Evolutionary conservation across 2,888 invertebrate species (phyloP), one percentile per base, ranked within the genome.

Genomic region (Drosophila nr. medialis): DNA sequence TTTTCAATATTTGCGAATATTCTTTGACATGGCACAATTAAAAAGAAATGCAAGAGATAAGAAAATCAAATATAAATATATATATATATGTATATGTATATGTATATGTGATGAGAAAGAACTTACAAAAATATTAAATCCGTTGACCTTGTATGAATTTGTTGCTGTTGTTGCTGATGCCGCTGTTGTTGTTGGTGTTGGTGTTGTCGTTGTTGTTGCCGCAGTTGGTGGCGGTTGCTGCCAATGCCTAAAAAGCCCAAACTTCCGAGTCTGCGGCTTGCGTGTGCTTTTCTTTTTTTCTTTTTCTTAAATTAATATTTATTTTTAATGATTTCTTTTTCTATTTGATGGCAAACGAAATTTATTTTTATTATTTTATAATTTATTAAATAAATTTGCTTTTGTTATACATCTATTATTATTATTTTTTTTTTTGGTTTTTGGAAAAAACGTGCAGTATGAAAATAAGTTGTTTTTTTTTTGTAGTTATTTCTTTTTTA

Each of bases 121-220:
- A 90, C 91, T 91, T 86, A 91, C 91, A 91, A 92, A 89, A 88
- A 84, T 85, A 83, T 92, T 91, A 83, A 91, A 90, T 91, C 90
- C 88, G 90, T 90, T 90, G 90, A 90, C 86, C 88, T 91, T 91
- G 89, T 80, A 74, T 77, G 80, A 89, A 90, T 82, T 83, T 75
- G 71, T 69, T 78, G 72, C 64, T 78, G 72, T 64, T 63, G 76
- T 36, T 50, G 71, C 30, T 75, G 71, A 32, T 67, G 71, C 18
- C 61, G 73, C 21, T 55, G 69, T 55, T 68, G 64, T 34, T 63
- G 67, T 24, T 75, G 65, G n/a, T 63, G 45, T 51, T 68, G 64
- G 1, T 70, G 72, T 49, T 51, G 60, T 63, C 64, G 53, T 24
- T 72, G 54, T 36, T 72, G 72, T 48, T 73, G 54, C 32, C 56